A percentile compares a stretch with the other conserved stretches of the same genome.
phyloP scores from a whole-genome alignment of 2,797 vertebrate genomes.

The Spinus olivaceus region DNA sequence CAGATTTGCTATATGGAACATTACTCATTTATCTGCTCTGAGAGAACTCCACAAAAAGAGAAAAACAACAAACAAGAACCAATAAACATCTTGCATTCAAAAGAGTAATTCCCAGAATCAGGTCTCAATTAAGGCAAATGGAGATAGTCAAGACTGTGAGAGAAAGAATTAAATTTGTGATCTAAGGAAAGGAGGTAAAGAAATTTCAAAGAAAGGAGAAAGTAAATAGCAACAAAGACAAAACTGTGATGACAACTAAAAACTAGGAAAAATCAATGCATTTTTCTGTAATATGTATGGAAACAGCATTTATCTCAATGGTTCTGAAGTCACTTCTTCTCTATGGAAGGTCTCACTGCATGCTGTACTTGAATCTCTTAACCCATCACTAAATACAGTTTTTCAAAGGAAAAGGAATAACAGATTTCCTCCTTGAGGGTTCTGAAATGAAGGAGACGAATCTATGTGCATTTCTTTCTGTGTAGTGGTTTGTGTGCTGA shows the following conservation, averaged over 20 bases:
- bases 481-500: slow-evolving; percentile 47
- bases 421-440: slow-evolving; percentile 27
- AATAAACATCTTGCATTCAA: background rate
- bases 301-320: slow-evolving; percentile 34
- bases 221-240: background rate
- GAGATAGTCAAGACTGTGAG: background rate
- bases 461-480: background rate
- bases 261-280: background rate
- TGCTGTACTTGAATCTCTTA: background rate
- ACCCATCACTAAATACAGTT: background rate
- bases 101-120: background rate
- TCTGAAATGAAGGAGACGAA: slow-evolving; percentile 40
- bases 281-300: background rate
- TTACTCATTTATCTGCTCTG: background rate
- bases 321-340: background rate
- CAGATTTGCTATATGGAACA: background rate
- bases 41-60: background rate
- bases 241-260: background rate
- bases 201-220: background rate
- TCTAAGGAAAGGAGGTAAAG: background rate
- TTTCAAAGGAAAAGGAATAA: slow-evolving; percentile 47
- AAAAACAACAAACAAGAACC: background rate
- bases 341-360: background rate
- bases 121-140: background rate
- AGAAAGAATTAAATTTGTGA: background rate